phyloP scores from a whole-genome alignment of 2,888 invertebrate species.

The Andrena haemorrhoa region DNA sequence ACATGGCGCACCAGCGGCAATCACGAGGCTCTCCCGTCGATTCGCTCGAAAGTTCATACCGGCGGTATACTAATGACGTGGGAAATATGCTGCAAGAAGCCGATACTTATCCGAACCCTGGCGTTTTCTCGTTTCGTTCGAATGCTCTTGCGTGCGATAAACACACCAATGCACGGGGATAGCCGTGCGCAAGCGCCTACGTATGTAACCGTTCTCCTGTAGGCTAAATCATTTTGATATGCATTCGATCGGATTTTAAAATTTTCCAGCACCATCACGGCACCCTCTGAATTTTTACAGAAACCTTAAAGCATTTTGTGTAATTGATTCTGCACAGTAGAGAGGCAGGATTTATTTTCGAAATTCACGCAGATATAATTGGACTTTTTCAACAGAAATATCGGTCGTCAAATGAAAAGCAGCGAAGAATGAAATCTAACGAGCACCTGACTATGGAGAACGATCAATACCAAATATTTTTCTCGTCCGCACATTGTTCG shows the following conservation, averaged over 20 bases:
- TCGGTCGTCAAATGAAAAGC: constrained; percentile 25
- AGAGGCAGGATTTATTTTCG: too few relatives aligned
- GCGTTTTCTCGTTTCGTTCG: constrained; percentile 57
- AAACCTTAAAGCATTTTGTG: too few relatives aligned
- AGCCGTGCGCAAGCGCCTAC: not conserved
- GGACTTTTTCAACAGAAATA: constrained; percentile 33
- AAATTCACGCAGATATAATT: too few relatives aligned
- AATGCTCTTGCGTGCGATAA: constrained; percentile 54
- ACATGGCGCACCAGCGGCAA: constrained; percentile 56
- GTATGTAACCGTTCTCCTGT: not conserved
- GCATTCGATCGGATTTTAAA: too few relatives aligned
- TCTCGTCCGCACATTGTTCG: not conserved
- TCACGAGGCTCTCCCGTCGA: constrained; percentile 63
- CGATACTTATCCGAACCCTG: constrained; percentile 59
- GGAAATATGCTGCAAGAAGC: constrained; percentile 70
- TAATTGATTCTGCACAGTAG: too few relatives aligned
- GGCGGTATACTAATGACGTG: constrained; percentile 74
- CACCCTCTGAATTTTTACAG: too few relatives aligned
- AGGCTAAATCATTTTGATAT: too few relatives aligned
- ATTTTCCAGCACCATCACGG: too few relatives aligned
- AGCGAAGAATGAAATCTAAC: constrained; percentile 42
- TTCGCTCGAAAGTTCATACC: constrained; percentile 72
- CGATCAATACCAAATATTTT: constrained; percentile 18
- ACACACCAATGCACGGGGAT: constrained; percentile 23
- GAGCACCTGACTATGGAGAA: constrained; percentile 20